Percentiles rank a stretch among this genome's conserved stretches.
Evolutionary conservation across 2,797 vertebrate species (phyloP).

Genomic region (Dipus sagitta): DNA sequence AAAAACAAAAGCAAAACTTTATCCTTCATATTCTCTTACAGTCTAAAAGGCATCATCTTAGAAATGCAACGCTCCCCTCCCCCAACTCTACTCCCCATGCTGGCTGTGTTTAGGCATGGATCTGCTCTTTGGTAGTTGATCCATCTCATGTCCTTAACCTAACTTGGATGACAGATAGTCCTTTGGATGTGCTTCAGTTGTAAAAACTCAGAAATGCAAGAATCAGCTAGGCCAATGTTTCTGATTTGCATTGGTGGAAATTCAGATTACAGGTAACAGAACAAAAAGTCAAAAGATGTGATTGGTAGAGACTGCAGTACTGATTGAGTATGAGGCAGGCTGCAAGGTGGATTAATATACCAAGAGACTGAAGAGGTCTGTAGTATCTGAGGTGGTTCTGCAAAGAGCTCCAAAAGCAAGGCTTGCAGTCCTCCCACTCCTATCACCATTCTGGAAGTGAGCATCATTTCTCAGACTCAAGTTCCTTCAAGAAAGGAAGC

Average conservation of each 20-base stretch:
- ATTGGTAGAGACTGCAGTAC: background rate
- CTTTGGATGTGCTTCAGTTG: constrained; percentile 80
- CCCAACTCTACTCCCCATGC: background rate
- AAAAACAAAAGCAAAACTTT: constrained; percentile 9
- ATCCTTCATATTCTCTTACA: background rate
- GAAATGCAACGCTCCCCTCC: constrained; percentile 17
- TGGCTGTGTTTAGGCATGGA: constrained; percentile 83
- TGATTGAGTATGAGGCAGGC: background rate
- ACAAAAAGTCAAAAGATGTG: constrained; percentile 21
- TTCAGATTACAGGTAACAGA: constrained; percentile 45
- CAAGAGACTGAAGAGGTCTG: background rate
- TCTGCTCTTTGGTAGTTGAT: constrained; percentile 82
- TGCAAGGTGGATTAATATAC: background rate
- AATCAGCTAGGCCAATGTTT: constrained; percentile 61
- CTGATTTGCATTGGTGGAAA: constrained; percentile 41
- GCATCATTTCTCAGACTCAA: constrained; percentile 13
- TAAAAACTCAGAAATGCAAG: constrained; percentile 73
- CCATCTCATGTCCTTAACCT: constrained; percentile 85
- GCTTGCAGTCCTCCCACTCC: constrained; percentile 2
- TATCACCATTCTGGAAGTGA: background rate
- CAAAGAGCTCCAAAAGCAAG: background rate
- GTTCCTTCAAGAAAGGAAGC: constrained; percentile 4
- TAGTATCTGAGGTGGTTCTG: background rate
- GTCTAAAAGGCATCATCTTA: constrained; percentile 47
- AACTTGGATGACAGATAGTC: constrained; percentile 66